Evolutionary conservation across 1,140 invertebrate genomes (phyloP).

Genomic region (Tigriopus japonicus): DNA sequence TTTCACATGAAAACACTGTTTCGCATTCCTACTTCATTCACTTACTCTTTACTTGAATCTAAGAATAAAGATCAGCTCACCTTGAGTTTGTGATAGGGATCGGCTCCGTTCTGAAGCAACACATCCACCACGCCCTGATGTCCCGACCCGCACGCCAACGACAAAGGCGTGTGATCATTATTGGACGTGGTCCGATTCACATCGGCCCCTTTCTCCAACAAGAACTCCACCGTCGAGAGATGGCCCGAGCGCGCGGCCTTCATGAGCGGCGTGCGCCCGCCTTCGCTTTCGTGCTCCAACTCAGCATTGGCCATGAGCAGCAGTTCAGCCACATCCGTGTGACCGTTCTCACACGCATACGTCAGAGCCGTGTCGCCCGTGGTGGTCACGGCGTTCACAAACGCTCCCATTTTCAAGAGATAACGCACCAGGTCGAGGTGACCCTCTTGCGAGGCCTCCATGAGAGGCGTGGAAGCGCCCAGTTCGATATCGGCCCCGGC

Average conservation of each 20-base stretch:
- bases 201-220: conserved; percentile 80
- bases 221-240: conserved; percentile 88
- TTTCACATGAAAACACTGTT: too few species aligned
- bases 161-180: conserved; percentile 93
- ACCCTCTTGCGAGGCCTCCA: conserved; percentile 95
- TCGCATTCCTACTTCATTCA: too few species aligned
- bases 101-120: conserved; percentile 67
- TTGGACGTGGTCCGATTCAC: conserved; percentile 61
- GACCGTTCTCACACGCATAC: conserved; percentile 88
- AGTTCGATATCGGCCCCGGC: conserved; percentile 86
- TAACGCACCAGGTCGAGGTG: conserved; percentile 80
- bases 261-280: conserved; percentile 65
- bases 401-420: conserved; percentile 59
- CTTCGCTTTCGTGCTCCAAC: conserved; percentile 83
- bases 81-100: conserved; percentile 88
- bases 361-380: conserved; percentile 92
- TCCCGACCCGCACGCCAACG: conserved; percentile 87
- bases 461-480: conserved; percentile 87
- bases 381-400: conserved; percentile 74
- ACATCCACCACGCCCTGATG: conserved; percentile 80
- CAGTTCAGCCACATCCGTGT: conserved; percentile 79
- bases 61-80: conserved; percentile 25
- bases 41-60: too few species aligned
- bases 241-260: conserved; percentile 90
- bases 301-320: conserved; percentile 70